A percentile compares a stretch with the other conserved stretches of the same genome.
Evolutionary conservation across 64 coral and sea anemone genomes (phyloP).

Genomic region (Porites australiensis): DNA sequence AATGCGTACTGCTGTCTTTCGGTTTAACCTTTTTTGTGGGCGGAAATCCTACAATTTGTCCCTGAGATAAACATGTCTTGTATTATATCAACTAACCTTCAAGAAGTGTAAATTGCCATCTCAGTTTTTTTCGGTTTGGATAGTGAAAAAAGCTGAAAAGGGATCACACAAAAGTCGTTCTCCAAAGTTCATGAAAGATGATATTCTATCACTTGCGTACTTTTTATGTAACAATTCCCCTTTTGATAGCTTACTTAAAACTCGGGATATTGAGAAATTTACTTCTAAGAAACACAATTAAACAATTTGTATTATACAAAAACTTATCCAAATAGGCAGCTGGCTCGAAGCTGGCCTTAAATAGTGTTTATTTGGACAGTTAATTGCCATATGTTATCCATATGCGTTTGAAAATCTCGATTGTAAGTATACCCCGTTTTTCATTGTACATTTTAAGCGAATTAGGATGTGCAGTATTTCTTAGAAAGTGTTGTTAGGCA

Average conservation of each 20-base stretch:
- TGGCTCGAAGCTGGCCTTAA: not conserved
- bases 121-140: too few relatives aligned
- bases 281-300: not conserved
- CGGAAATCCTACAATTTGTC: not conserved
- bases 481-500: not conserved
- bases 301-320: constrained; percentile 15
- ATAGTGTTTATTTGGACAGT: not conserved
- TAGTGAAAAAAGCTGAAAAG: not conserved
- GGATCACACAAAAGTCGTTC: too few relatives aligned
- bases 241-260: too few relatives aligned
- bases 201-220: too few relatives aligned
- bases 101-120: constrained; percentile 6
- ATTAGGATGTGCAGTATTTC: not conserved
- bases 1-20: not conserved
- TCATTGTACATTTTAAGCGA: not conserved
- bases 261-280: not conserved
- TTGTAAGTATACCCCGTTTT: not conserved
- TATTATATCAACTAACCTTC: constrained; percentile 5
- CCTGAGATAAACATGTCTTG: constrained; percentile 4
- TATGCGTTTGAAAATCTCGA: not conserved
- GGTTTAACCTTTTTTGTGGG: not conserved
- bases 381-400: not conserved
- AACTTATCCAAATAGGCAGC: not conserved
- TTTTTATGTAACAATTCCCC: too few relatives aligned
- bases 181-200: too few relatives aligned